Evolutionary conservation across 2,113 vertebrate species (phyloP).

Genomic region (Bettongia penicillata): DNA sequence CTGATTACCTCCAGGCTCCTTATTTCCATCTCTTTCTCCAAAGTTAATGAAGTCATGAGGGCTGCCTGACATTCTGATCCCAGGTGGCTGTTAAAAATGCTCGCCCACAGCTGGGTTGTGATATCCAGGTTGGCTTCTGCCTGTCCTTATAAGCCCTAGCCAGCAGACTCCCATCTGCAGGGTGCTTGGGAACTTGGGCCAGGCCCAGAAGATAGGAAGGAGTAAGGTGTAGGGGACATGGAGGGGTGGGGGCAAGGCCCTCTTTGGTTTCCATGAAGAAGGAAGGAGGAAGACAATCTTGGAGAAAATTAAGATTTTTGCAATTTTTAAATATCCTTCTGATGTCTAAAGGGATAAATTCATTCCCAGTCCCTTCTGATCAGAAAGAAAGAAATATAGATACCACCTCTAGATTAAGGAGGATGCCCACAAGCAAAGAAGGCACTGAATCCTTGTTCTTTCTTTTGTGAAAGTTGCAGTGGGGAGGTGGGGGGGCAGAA

Average conservation of each 20-base stretch:
- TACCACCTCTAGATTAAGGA: background rate
- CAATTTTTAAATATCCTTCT: background rate
- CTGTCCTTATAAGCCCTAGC: background rate
- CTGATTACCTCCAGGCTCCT: background rate
- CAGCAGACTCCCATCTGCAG: background rate
- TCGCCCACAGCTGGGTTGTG: background rate
- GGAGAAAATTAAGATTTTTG: background rate
- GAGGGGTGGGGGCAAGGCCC: background rate
- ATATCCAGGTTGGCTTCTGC: background rate
- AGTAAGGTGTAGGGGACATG: background rate
- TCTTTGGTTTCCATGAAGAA: background rate
- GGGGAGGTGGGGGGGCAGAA: background rate
- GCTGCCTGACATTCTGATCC: background rate
- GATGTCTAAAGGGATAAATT: background rate
- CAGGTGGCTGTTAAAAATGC: background rate
- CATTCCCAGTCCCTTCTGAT: background rate
- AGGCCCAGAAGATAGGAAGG: background rate
- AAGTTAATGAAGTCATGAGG: background rate
- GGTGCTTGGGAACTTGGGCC: background rate
- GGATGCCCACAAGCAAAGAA: background rate
- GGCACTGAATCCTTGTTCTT: background rate
- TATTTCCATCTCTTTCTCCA: background rate
- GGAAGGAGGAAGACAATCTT: background rate
- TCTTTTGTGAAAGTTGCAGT: background rate
- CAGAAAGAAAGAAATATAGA: background rate